phyloP scores from a whole-genome alignment of 1,140 invertebrate species.

The Monomorium pharaonis region DNA sequence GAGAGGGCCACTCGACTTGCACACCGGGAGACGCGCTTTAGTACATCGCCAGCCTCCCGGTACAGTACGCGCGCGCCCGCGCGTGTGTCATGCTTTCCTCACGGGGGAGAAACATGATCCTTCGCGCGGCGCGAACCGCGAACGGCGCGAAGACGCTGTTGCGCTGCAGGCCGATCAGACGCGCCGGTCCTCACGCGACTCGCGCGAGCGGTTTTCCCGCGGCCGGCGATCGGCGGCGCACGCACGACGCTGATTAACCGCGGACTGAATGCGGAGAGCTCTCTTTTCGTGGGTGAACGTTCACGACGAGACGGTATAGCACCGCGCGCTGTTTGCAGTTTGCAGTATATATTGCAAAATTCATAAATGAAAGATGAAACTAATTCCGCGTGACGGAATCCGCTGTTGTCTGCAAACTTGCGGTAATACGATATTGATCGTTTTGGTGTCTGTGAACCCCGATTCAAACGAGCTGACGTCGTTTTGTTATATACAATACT shows the following conservation, averaged over 20 bases:
- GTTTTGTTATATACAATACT: too few relatives aligned
- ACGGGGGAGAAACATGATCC: neutral
- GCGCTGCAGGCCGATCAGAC: neutral
- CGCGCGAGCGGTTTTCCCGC: neutral
- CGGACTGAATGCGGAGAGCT: too few relatives aligned
- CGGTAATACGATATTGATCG: neutral
- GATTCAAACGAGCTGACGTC: too few relatives aligned
- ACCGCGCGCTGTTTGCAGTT: neutral
- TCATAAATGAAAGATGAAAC: neutral
- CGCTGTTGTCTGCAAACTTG: neutral
- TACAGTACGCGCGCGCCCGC: neutral
- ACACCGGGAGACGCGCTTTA: constrained; percentile 14
- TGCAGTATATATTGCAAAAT: neutral
- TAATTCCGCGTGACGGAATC: neutral
- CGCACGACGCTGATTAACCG: neutral
- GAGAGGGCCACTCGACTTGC: neutral
- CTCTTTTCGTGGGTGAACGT: neutral
- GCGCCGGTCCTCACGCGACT: neutral
- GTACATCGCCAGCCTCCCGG: constrained; percentile 16
- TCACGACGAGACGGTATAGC: neutral
- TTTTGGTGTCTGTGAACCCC: neutral
- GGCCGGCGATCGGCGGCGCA: neutral
- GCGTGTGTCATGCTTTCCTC: neutral
- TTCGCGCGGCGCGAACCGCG: neutral
- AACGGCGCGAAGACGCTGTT: neutral